A percentile compares a stretch with the other conserved stretches of the same genome.
Conservation (phyloP, 2,888 invertebrate species). For the Cheilosia grossa region DNA sequence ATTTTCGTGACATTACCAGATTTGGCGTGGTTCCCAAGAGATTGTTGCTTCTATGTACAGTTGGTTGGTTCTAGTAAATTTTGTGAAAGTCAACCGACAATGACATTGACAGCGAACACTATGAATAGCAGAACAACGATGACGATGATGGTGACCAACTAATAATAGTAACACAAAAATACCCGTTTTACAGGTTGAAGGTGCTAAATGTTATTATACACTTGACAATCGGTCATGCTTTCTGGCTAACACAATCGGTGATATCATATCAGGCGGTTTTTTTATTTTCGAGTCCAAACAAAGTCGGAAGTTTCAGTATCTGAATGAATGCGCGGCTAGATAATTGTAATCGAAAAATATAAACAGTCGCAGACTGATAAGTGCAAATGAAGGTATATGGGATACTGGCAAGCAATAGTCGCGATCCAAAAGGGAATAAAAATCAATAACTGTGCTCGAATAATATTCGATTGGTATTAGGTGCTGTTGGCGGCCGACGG, state of each 20-base stretch:
- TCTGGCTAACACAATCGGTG: slow-evolving; percentile 61
- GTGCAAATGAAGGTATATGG: not conserved
- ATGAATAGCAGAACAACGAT: slow-evolving; percentile 10
- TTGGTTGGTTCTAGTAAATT: not conserved
- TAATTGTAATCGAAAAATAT: slow-evolving; percentile 11
- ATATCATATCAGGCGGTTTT: slow-evolving; percentile 48
- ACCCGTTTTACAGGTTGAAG: slow-evolving; percentile 40
- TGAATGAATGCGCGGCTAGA: not conserved
- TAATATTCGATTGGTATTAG: slow-evolving; percentile 13
- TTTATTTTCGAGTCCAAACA: slow-evolving; percentile 10
- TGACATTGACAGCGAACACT: slow-evolving; percentile 64
- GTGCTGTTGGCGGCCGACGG: not conserved
- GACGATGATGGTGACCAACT: slow-evolving; percentile 26
- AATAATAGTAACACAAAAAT: slow-evolving; percentile 35
- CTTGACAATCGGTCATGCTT: slow-evolving; percentile 45
- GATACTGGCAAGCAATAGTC: not conserved
- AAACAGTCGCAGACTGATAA: too few relatives aligned
- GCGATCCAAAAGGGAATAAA: not conserved
- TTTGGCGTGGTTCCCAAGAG: slow-evolving; percentile 71
- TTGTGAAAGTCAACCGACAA: slow-evolving; percentile 36
- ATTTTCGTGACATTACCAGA: slow-evolving; percentile 68
- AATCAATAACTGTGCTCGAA: slow-evolving; percentile 26
- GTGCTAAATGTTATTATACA: slow-evolving; percentile 67
- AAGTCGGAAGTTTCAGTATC: not conserved
- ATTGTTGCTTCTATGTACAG: slow-evolving; percentile 29